A percentile compares a stretch with the other conserved stretches of the same genome.
Evolutionary conservation across 2,888 invertebrate genomes (phyloP).

Genomic region (Cataglyphis altisquamis): DNA sequence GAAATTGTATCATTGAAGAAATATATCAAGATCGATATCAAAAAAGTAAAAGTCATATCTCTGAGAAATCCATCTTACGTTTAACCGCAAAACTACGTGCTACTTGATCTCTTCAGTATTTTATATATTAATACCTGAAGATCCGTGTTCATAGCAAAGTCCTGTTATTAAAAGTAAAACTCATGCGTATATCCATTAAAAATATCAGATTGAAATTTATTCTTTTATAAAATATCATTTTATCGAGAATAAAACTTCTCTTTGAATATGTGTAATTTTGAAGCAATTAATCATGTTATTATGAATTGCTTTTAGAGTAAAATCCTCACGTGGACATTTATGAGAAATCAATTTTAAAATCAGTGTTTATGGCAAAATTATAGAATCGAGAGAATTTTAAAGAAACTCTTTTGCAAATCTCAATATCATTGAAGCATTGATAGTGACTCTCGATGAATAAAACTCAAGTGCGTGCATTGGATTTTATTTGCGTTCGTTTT

Average conservation of each 20-base stretch:
- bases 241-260: not conserved
- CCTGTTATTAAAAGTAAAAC: constrained; percentile 25
- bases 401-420: not conserved
- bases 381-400: constrained; percentile 7
- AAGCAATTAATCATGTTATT: not conserved
- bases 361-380: not conserved
- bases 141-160: not conserved
- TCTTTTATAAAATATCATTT: not conserved
- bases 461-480: constrained; percentile 4
- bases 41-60: not conserved
- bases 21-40: not conserved
- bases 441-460: not conserved
- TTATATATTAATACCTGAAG: not conserved
- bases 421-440: not conserved
- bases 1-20: not conserved
- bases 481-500: constrained; percentile 41
- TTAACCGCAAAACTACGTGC: not conserved
- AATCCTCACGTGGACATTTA: not conserved
- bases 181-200: not conserved
- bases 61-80: not conserved
- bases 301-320: not conserved
- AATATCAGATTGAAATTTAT: not conserved
- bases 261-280: not conserved
- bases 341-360: constrained; percentile 12
- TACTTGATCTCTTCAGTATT: not conserved